Percentiles rank a stretch among this genome's conserved stretches.
phyloP scores from a whole-genome alignment of 2,113 vertebrate species.

The Sciurus niger region DNA sequence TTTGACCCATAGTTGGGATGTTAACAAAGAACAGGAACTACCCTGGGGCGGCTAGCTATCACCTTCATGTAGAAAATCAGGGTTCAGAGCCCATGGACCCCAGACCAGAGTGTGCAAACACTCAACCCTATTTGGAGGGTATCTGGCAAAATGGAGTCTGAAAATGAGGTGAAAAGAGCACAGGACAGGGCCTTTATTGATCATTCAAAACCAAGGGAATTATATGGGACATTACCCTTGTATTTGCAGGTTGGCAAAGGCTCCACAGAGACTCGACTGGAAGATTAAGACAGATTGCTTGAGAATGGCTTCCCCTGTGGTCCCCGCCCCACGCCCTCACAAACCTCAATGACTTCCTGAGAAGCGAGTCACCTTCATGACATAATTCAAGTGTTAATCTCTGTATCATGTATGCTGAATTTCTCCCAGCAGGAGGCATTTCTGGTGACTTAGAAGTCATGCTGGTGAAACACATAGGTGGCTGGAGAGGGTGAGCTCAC shows the following conservation, averaged over 20 bases:
- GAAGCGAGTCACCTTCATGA: slow-evolving; percentile 73
- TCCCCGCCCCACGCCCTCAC: background rate
- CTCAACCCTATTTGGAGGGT: background rate
- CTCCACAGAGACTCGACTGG: slow-evolving; percentile 58
- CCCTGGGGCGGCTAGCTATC: background rate
- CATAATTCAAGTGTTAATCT: slow-evolving; percentile 76
- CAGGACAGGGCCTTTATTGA: background rate
- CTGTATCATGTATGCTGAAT: slow-evolving; percentile 41
- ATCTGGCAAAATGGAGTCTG: background rate
- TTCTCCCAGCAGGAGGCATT: slow-evolving; percentile 70
- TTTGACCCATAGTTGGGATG: background rate
- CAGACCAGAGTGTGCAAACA: background rate
- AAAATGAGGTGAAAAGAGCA: background rate
- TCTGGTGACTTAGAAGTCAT: slow-evolving; percentile 32
- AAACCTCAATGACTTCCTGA: background rate
- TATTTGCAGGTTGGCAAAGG: slow-evolving; percentile 63
- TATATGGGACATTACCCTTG: slow-evolving; percentile 69
- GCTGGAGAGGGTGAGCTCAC: background rate
- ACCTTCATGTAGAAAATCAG: background rate
- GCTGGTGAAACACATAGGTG: background rate
- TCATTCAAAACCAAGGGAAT: slow-evolving; percentile 71
- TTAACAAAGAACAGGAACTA: slow-evolving; percentile 29
- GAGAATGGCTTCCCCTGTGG: slow-evolving; percentile 44
- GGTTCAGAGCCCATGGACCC: background rate
- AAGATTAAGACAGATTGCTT: slow-evolving; percentile 73